Evolutionary conservation across 2,113 vertebrate genomes (phyloP), one percentile per base, ranked within the genome.

Genomic region (Crotalus tigris): DNA sequence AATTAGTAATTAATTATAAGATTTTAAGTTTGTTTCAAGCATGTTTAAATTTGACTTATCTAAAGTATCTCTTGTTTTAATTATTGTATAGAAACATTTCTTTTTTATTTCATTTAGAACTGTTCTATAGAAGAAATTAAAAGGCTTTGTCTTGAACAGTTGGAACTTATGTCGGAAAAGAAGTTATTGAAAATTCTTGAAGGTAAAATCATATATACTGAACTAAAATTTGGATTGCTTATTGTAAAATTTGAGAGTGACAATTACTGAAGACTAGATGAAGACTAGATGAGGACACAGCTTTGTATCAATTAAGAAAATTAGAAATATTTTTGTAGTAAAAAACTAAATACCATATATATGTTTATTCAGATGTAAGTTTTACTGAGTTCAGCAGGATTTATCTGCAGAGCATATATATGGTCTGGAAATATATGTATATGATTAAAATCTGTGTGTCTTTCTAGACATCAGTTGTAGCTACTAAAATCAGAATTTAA

Each of bases 91-190:
- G 19, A 75, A 69, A 75, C n/a, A 5, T 92, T 57, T 24, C 17
- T n/a, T 46, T 54, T 46, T 69, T 9, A 58, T 8, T 21, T 23
- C 19, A 57, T 97, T 91, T 96, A 99, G 99, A 98, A 96, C 92
- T 99, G 98, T 96, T 98, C 97, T 91, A 96, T 98, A 96, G 98
- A 98, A 0, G 99, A 99, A 98, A 99, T 99, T 94, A 98, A 98
- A 97, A 98, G 96, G 49, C 97, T 99, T 75, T 99, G 99, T 95
- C 98, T 98, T 97, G 99, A 99, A 94, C 99, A 99, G 69, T 97
- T 99, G 97, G 98, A 99, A 87, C 97, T 98, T 46, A 97, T 99
- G 92, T 98, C 98, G 26, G 98, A 99, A 96, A 98, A 97, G 95
- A 98, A 98, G 89, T 97, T 99, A 4, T 95, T 98, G 95, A 98